Evolutionary conservation across 2,113 vertebrate species (phyloP), one percentile per base, ranked within the genome.

Genomic region (Microtus pennsylvanicus): DNA sequence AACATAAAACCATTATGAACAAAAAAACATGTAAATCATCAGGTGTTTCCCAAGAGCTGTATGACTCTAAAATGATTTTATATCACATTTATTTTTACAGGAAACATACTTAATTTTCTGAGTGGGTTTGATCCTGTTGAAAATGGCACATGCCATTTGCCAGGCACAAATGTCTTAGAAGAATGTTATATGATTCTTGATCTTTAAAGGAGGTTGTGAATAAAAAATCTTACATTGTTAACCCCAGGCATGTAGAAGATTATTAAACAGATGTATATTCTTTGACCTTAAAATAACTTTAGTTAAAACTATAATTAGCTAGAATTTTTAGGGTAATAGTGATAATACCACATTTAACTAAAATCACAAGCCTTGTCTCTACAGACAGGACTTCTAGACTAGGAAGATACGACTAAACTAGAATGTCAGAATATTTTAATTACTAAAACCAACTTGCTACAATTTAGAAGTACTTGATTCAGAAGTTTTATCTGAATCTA

Each of bases 41-140:
- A 75, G 72, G 42, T 14, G 38, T 6, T 77, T 13, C 33, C 12
- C 12, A 75, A 76, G 42, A 19, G 47, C 8, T 77, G 2, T 42
- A 76, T 35, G 58, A 58, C 1, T 8, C 55, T 13, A n/a, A 24
- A 3, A 7, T 83, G 35, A 1, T 14, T 67, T 58, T 35, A 45
- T 24, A 38, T 3, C 17, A 28, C 42, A 33, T 33, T 80, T 35
- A 28, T 5, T 80, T 72, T 75, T 87, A 22, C 7, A 77, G 12
- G 5, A 0, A 90, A 38, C 28, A 82, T 67, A 30, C 14, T 14
- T 30, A 19, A 74, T 69, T 93, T 28, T 28, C 52, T 67, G 1
- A 0, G 3, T 74, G 8, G 0, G 0, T 91, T 76, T 93, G 8
- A 1, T 3, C 2, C 1, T 61, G 0, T 1, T 80, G 0, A 26